Conservation (phyloP, 1,140 invertebrate genomes). For the Bombus terrestris region DNA sequence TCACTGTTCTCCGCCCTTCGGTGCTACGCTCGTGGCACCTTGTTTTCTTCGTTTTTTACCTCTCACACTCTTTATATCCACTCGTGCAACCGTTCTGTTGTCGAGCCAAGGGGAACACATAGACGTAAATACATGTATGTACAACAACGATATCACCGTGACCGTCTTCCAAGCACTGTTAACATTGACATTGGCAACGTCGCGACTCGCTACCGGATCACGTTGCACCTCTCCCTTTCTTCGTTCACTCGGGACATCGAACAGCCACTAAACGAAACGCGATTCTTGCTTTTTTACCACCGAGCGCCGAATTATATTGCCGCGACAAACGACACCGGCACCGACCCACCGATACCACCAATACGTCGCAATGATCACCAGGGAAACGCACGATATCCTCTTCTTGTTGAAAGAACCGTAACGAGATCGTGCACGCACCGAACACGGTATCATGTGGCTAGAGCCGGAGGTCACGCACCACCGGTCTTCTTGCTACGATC, state of each 20-base stretch:
- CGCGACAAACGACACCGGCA: neutral
- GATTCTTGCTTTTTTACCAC: neutral
- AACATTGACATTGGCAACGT: constrained; percentile 48
- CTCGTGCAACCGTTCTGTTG: neutral
- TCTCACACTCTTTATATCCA: neutral
- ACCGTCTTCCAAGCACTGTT: constrained; percentile 31
- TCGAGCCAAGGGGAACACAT: neutral
- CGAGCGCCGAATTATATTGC: neutral
- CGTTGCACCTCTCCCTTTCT: constrained; percentile 6
- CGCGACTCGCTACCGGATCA: constrained; percentile 18
- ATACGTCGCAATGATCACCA: neutral
- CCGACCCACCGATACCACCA: constrained; percentile 3
- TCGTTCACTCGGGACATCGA: neutral
- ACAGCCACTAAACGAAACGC: neutral
- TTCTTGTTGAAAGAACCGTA: neutral
- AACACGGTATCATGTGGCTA: constrained; percentile 31
- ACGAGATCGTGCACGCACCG: constrained; percentile 15
- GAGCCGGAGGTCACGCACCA: constrained; percentile 32
- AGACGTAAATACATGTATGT: neutral
- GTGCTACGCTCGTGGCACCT: neutral
- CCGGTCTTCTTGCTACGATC: neutral
- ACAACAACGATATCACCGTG: constrained; percentile 31
- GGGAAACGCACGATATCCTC: neutral
- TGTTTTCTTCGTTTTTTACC: neutral
- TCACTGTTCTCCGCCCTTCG: neutral